Evolutionary conservation across 2,888 invertebrate genomes (phyloP).

Genomic region (Callimorpha dominula): DNA sequence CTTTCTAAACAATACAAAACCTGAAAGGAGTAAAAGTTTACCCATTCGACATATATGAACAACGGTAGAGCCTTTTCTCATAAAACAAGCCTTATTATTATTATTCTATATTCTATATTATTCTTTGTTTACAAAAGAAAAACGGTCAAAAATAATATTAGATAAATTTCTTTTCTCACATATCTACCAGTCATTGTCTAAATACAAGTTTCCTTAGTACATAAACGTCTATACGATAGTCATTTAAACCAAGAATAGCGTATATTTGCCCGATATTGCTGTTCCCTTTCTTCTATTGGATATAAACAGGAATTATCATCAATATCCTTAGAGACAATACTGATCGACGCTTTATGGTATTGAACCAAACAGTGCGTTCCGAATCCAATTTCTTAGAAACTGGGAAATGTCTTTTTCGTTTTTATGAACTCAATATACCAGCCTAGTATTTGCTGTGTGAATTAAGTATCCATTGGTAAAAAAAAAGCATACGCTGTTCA

Average conservation of each 20-base stretch:
- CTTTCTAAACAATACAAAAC: neutral
- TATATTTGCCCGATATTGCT: conserved; percentile 60
- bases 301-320: conserved; percentile 76
- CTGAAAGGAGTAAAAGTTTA: neutral
- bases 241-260: conserved; percentile 57
- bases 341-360: conserved; percentile 67
- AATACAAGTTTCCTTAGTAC: conserved; percentile 52
- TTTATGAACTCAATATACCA: conserved; percentile 14
- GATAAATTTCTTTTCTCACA: neutral
- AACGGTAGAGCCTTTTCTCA: neutral
- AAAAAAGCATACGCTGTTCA: too few relatives aligned
- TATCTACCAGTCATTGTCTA: conserved; percentile 12
- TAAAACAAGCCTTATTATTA: too few relatives aligned
- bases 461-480: neutral
- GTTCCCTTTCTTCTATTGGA: conserved; percentile 63
- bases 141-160: neutral
- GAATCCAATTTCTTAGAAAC: conserved; percentile 70
- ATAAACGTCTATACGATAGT: conserved; percentile 32
- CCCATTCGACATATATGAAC: neutral
- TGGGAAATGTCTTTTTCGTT: conserved; percentile 18
- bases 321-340: conserved; percentile 71
- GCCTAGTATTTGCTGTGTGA: neutral
- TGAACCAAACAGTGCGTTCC: conserved; percentile 59
- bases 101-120: too few relatives aligned
- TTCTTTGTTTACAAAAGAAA: neutral